These are phyloP conservation scores for Ctenomys sociabilis DNA, from an alignment of 2,113 vertebrate genomes.

Conservation along the genomic window DNA sequence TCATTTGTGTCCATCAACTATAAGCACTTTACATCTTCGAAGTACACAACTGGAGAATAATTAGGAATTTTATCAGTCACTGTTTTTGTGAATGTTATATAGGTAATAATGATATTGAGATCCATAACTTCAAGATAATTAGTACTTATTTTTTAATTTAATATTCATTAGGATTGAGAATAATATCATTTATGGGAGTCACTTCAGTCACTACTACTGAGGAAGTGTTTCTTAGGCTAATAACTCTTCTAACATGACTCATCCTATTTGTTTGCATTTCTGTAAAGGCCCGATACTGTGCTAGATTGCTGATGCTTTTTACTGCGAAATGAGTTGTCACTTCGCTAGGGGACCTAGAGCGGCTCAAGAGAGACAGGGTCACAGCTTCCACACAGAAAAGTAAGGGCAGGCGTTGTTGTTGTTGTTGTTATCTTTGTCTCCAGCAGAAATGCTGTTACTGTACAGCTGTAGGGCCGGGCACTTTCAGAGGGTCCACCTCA, in stretches of 20 bases:
- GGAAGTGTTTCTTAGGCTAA: neutral
- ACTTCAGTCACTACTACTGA: neutral
- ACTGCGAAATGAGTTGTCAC: neutral
- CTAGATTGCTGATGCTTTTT: neutral
- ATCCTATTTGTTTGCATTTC: neutral
- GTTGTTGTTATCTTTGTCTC: neutral
- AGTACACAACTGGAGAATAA: neutral
- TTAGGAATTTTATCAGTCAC: neutral
- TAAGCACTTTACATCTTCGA: too few relatives aligned
- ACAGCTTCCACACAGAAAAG: neutral
- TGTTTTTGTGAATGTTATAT: neutral
- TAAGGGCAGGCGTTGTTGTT: neutral
- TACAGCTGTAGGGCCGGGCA: neutral
- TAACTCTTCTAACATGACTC: neutral
- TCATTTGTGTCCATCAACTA: neutral
- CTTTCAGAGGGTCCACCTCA: neutral
- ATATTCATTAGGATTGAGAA: neutral
- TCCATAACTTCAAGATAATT: too few relatives aligned
- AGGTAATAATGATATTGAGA: neutral
- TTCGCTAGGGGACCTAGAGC: neutral
- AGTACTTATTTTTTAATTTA: accelerated
- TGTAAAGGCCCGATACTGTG: neutral
- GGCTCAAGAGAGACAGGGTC: accelerated
- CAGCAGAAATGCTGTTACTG: neutral
- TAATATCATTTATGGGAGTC: too few relatives aligned